Evolutionary conservation across 2,888 invertebrate genomes (phyloP), one percentile per base, ranked within the genome.

Genomic region (Osedax fenrisi): DNA sequence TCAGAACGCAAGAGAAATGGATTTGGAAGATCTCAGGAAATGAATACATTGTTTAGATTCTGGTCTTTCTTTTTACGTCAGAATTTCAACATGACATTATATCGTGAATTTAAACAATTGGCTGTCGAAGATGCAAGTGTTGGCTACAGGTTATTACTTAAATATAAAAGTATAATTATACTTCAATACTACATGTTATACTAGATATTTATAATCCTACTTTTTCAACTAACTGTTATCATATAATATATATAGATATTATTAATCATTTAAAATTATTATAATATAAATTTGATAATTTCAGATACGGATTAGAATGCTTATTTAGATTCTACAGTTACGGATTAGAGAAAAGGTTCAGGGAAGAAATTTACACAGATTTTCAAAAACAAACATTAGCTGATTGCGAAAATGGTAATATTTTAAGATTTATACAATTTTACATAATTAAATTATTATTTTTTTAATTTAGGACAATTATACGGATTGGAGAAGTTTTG

Each of bases 61-160:
- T 98, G 98, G 98, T 97, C 97, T 27, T 97, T 97, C 89, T 98
- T 98, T 88, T 87, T 99, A 78, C 87, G 98, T 77, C 96, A 97
- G 84, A 94, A 97, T 84, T 98, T 95, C 86, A 98, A 98, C 86
- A 89, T 91, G 80, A 93, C 90, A 79, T 98, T 98, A 97, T 98
- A 96, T 85, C 90, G 91, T 80, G 97, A 99, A 86, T 99, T 98
- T 86, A 89, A 90, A 81, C 87, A 88, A 24, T 85, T 94, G 77
- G 95, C 98, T n/a, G 88, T 91, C 78, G 97, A 97, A 84, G 98
- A 98, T 87, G 92, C 94, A 0, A 86, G 88, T 72, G 89, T 89
- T 78, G 94, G 95, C 10, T 94, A 77, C 86, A 87, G 84, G 76
- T 87, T 86, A 85, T 77, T 21, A 10, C 5, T 10, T 41, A 5